Evolutionary conservation across 2,113 vertebrate genomes (phyloP), one percentile per base, ranked within the genome.

Genomic region (Philantomba maxwellii): DNA sequence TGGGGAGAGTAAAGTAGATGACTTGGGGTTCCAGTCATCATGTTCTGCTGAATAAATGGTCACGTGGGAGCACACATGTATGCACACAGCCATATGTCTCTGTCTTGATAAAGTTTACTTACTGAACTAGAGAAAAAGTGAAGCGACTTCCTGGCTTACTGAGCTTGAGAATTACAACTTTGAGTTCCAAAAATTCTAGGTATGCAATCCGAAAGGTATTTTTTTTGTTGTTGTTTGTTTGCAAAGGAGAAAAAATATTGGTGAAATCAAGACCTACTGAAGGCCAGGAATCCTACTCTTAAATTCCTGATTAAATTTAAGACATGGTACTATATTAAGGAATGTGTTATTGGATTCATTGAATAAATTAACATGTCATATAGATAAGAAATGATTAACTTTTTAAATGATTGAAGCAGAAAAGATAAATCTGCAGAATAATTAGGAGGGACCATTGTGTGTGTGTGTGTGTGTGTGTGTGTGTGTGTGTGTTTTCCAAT

Each of bases 391-490:
- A 77, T 36, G 4, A 89, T 73, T 47, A 78, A 86, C 78, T n/a
- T 66, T 89, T 93, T 89, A 82, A 94, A 87, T 89, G 21, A 70
- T 43, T 49, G 30, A 96, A 87, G 12, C 4, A 66, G 33, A 85
- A 62, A n/a, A 86, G 62, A 82, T 84, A 77, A 77, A 96, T 86
- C 95, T 93, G 12, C 7, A 89, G 15, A 93, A 70, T 39, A 93
- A 62, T 17, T 39, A 91, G 45, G 21, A 89, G 89, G 21, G 5
- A 85, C 17, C 21, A 53, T 51, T 57, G 17, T 16, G 21, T 82
- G 49, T 81, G 17, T 33, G 30, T 49, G 26, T 28, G 25, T 80
- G 28, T 30, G 16, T 21, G 9, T 5, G 26, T 78, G 15, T 30
- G 26, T 49, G 26, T 17, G 16, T 81, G 11, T n/a, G 19, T 15